Evolutionary conservation across 92 coral and sea anemone genomes (phyloP), one percentile per base, ranked within the genome.

Genomic region (Nematostella vectensis): DNA sequence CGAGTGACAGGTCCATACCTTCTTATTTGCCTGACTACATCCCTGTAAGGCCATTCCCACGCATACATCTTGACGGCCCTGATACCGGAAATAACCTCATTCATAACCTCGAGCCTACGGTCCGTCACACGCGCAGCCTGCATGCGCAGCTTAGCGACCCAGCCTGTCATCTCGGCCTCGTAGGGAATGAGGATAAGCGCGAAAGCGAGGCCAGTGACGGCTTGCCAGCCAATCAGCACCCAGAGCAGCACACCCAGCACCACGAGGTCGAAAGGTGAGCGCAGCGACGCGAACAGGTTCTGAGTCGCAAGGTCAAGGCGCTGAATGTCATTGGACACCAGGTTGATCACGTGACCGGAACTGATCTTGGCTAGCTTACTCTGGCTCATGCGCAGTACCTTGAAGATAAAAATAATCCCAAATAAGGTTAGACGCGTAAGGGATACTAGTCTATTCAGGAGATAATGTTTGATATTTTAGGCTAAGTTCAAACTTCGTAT

Each of bases 101-200:
- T 85, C 95, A 85, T 85, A 37, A 85, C 95, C 17, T 77, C 95
- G 30, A 85, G 63, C 27, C 95, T 58, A 56, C 80, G 85, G 71
- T 85, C 95, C 6, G 95, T 85, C 12, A 85, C 83, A n/a, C 95
- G 73, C 13, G 95, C 95, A 8, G 88, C 83, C 57, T 62, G 70
- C 95, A 85, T 85, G 24, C 95, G 83, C 4, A 85, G 61, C 71
- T 81, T 80, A 47, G 95, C 95, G 29, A 85, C 95, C 95, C 95
- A 85, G 43, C 95, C 95, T 66, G 95, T 85, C 95, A 85, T 85
- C 75, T 85, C 95, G 12, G 95, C 95, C 48, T 85, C 95, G 81
- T 85, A 85, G 61, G 95, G 95, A 75, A 85, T 85, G 50, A 85
- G 70, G 63, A 85, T 85, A 59, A 85, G 84, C 2, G 95, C 95